Evolutionary conservation across 2,888 invertebrate species (phyloP), one percentile per base, ranked within the genome.

Genomic region (Neoaliturus tenellus): DNA sequence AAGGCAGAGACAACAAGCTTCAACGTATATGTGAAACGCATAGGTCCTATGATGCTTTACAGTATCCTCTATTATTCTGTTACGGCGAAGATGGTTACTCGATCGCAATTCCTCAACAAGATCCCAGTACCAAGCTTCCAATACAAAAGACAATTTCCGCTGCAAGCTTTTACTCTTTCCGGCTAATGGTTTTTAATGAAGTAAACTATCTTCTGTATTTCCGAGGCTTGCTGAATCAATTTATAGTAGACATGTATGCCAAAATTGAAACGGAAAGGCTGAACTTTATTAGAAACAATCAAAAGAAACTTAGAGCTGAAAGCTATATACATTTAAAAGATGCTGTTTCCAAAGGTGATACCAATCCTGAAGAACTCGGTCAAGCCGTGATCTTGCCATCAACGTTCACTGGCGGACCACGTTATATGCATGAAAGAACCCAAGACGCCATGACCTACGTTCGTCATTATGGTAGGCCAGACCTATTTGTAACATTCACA

Each of bases 391-490:
- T 89, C 75, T 83, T 89, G 12, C 89, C 89, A 81, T 87, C 88
- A 35, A 81, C 87, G n/a, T 89, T 84, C 67, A 87, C 85, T 5
- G 90, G 90, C n/a, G 87, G 89, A n/a, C 90, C 90, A 81, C 85
- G 90, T 17, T 88, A 90, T 85, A 90, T 90, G 90, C 89, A 89
- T 81, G 88, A 90, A 86, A 85, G 87, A 51, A 87, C 88, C 6
- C 89, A 90, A 86, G 89, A 90, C 86, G 90, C 89, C 3, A 88
- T 89, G 88, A 86, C 89, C 5, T 90, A 89, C 83, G 90, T 91
- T 4, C 58, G 88, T 23, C 85, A 88, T 55, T 90, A 87, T 87
- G 90, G 90, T 0, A 84, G 87, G 31, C 89, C 90, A n/a, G 89
- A 90, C 85, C 83, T 90, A 5, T 90, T 90, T 84, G 87, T 90